These are phyloP conservation scores for Drosophila pseudotakahashii DNA, from an alignment of 2,888 invertebrate genomes.

Conservation along the genomic window DNA sequence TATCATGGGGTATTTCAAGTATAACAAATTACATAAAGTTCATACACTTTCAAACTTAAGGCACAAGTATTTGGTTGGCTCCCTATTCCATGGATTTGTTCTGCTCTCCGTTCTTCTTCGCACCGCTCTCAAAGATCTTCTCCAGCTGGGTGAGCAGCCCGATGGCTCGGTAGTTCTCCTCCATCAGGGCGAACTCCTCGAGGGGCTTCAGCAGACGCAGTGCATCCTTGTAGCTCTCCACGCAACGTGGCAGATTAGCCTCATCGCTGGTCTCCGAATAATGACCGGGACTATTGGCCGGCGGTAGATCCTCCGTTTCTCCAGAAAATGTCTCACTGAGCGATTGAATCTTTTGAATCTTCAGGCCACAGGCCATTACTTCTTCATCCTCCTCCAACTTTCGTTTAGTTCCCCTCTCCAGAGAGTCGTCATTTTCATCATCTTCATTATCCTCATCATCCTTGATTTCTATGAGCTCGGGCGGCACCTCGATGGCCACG, in stretches of 20 bases:
- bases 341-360: slow-evolving; percentile 73
- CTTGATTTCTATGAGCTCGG: slow-evolving; percentile 57
- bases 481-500: slow-evolving; percentile 44
- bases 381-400: not conserved
- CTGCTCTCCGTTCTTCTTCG: slow-evolving; percentile 2
- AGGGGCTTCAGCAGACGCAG: slow-evolving; percentile 78
- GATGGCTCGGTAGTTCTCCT: slow-evolving; percentile 82
- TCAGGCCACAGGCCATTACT: slow-evolving; percentile 43
- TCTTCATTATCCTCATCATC: slow-evolving; percentile 56
- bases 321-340: not conserved
- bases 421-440: not conserved
- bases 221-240: slow-evolving; percentile 76
- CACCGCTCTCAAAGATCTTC: slow-evolving; percentile 68
- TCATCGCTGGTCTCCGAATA: slow-evolving; percentile 56
- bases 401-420: slow-evolving; percentile 6
- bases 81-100: not conserved
- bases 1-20: too few relatives aligned
- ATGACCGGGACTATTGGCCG: slow-evolving; percentile 49
- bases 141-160: slow-evolving; percentile 81
- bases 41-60: not conserved
- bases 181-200: slow-evolving; percentile 81
- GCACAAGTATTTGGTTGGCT: not conserved
- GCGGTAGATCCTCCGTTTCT: not conserved
- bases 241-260: slow-evolving; percentile 60
- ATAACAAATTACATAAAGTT: too few relatives aligned